Base-by-base conservation (phyloP, 1,140 invertebrate genomes). In the Lycorma delicatula region DNA sequence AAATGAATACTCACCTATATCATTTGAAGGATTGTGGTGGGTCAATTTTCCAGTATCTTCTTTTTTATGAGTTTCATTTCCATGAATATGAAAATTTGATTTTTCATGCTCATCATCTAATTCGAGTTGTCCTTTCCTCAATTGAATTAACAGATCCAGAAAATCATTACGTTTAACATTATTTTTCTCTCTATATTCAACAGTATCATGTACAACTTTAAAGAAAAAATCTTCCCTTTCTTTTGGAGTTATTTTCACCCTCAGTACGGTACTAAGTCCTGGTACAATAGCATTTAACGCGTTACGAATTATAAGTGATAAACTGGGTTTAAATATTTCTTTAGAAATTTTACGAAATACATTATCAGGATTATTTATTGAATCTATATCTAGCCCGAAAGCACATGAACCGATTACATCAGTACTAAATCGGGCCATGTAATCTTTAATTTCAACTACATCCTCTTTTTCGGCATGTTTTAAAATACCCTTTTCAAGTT, bases 401-500 rank as follows among this genome's bases (percentile, higher is more conserved):
- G 75, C 79, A 53, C 74, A 77, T 0, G 73, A 74, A 1, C 75
- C 78, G 55, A 81, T 81, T 9, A 79, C 72, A 60, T 81, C 79
- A 9, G 74, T 78, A 0, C 75, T 73, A 53, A 75, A 81, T 36
- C 73, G 72, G 1, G 70, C 71, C 48, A 76, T 64, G 1, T 77
- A 31, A 59, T 75, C 71, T 66, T 76, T 71, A 20, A 77, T 69
- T 61, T 79, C 76, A 22, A 79, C 68, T 11, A 65, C 64, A 26
- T 68, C 63, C 54, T 72, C 71, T 46, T 68, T 68, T 22, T 65
- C 56, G 3, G 64, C 58, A 5, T 68, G 27, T 25, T 70, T 64
- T 9, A 72, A 67, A 6, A 54, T n/a, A 20, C 27, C 20, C 7
- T 54, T 25, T 12, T 6, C 26, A 13, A 54, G 11, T 44, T 44